phyloP scores from a whole-genome alignment of 2,113 vertebrate species.

The Ursus arctos region DNA sequence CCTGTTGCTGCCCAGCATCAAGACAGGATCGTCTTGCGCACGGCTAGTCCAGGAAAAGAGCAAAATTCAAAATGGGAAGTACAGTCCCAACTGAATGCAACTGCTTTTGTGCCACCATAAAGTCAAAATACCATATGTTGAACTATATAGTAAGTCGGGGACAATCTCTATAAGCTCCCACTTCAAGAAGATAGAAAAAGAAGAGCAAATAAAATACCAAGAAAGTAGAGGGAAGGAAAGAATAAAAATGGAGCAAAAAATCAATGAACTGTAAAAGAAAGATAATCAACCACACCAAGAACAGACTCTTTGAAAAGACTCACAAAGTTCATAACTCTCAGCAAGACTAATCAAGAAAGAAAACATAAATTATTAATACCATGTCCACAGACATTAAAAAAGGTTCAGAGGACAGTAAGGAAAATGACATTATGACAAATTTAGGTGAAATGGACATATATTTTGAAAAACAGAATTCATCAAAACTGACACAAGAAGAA shows the following conservation, averaged over 20 bases:
- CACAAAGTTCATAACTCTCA: neutral
- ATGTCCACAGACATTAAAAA: neutral
- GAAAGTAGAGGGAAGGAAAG: conserved; percentile 9
- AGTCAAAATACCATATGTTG: neutral
- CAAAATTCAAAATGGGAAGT: neutral
- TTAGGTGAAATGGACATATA: neutral
- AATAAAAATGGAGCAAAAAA: neutral
- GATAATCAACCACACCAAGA: neutral
- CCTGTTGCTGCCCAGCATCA: neutral
- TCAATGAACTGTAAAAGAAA: neutral
- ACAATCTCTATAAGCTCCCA: neutral
- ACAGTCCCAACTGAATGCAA: neutral
- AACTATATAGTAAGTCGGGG: neutral
- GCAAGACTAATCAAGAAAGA: neutral
- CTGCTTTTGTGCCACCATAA: neutral
- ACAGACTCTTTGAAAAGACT: neutral
- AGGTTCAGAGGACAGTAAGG: neutral
- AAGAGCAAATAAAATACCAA: neutral
- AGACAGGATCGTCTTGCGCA: neutral
- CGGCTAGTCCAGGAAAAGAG: neutral
- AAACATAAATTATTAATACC: neutral
- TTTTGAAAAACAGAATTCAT: neutral
- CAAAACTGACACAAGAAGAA: conserved; percentile 10
- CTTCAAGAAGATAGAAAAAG: neutral
- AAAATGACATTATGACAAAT: neutral